These are phyloP conservation scores for Phasia obesa DNA, from an alignment of 2,888 invertebrate genomes.

Conservation along the genomic window DNA sequence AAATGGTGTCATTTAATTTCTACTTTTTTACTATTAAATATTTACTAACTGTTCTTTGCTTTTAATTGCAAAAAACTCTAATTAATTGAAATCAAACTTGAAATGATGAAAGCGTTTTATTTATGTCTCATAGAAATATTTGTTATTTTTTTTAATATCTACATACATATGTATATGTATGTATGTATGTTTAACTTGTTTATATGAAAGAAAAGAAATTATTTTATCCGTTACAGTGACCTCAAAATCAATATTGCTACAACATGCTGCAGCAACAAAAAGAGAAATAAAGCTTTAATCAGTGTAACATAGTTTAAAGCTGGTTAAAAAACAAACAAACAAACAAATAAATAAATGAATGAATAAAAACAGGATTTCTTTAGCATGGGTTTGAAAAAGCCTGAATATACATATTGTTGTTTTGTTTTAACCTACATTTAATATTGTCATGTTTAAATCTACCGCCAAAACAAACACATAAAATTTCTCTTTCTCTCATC, in stretches of 20 bases:
- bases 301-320: conserved; percentile 24
- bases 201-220: conserved; percentile 66
- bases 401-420: too few species aligned
- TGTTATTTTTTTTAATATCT: conserved; percentile 17
- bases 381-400: background rate
- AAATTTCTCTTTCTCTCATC: conserved; percentile 12
- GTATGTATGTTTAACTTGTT: conserved; percentile 57
- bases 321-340: conserved; percentile 4
- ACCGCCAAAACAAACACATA: conserved; percentile 14
- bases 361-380: conserved; percentile 65
- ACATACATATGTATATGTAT: too few species aligned
- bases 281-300: conserved; percentile 47
- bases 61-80: conserved; percentile 61
- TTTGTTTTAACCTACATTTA: conserved; percentile 59
- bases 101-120: conserved; percentile 61
- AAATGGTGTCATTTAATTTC: conserved; percentile 46
- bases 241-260: conserved; percentile 52
- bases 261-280: conserved; percentile 7
- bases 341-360: too few species aligned
- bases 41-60: conserved; percentile 2
- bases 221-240: conserved; percentile 69
- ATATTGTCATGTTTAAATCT: conserved; percentile 8
- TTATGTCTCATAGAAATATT: conserved; percentile 26
- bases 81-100: conserved; percentile 59
- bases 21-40: conserved; percentile 12